These are phyloP conservation scores for Pristionchus fissidentatus DNA, from an alignment of 2,888 invertebrate species.

Conservation along the genomic window DNA sequence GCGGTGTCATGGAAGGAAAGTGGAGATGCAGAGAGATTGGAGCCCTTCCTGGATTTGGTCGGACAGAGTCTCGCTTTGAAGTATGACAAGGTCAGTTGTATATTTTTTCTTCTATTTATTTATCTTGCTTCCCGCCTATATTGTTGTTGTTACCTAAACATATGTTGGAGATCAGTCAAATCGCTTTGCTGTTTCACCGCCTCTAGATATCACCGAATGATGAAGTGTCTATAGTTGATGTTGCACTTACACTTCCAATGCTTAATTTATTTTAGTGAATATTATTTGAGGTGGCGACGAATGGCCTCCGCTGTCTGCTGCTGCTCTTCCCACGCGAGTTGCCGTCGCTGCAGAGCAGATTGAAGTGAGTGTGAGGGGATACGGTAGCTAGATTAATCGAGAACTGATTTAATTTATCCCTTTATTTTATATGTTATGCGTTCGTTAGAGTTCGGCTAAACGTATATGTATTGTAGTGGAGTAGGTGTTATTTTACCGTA, in stretches of 20 bases:
- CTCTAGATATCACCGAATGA: too few species aligned
- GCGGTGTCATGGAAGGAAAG: slow-evolving; percentile 51
- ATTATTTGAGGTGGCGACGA: slow-evolving; percentile 38
- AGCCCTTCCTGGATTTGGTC: slow-evolving; percentile 86
- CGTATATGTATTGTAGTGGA: too few species aligned
- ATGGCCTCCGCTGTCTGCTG: slow-evolving; percentile 16
- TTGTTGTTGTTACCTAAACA: too few species aligned
- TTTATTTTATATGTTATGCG: too few species aligned
- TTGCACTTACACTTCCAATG: too few species aligned
- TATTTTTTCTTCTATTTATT: too few species aligned
- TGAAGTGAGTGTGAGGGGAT: neutral
- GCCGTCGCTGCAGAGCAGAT: slow-evolving; percentile 22
- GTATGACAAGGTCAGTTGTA: slow-evolving; percentile 82
- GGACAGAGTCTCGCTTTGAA: slow-evolving; percentile 86
- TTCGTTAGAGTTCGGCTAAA: neutral
- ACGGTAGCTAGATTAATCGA: neutral
- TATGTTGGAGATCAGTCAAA: too few species aligned
- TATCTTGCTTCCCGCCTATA: neutral
- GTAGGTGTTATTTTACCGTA: too few species aligned
- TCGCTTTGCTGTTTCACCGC: too few species aligned
- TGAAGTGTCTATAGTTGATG: too few species aligned
- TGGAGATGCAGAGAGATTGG: slow-evolving; percentile 78
- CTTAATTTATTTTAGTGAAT: too few species aligned
- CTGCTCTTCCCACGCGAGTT: slow-evolving; percentile 20
- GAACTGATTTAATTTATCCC: too few species aligned